Evolutionary conservation across 2,113 vertebrate species (phyloP), one percentile per base, ranked within the genome.

Genomic region (Hemiprocne comata): DNA sequence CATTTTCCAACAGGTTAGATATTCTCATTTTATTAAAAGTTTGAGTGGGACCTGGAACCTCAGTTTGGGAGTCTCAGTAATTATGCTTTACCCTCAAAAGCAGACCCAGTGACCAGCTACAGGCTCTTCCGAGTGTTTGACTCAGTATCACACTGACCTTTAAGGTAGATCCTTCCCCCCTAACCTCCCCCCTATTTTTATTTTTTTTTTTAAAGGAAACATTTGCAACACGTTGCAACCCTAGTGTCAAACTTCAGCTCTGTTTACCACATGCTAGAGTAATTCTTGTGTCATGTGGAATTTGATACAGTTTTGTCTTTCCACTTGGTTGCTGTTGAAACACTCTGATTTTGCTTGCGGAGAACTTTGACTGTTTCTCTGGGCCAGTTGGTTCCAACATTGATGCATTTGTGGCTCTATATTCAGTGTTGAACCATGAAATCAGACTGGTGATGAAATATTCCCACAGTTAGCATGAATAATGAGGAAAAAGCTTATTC

Each of bases 111-210:
- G 61, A 34, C 57, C 81, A 71, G 46, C 65, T 16, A 7, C 1
- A 25, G 33, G 40, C 71, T 75, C 0, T 44, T 71, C 14, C 7
- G 40, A 15, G 31, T 29, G 10, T 38, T 75, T 4, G 67, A 58
- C 29, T 85, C 74, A 11, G 23, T 34, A 42, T 76, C 50, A 12
- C 5, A 0, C 31, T 85, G 70, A 72, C 74, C 71, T 76, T 79
- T 82, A 60, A 24, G 31, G 7, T 9, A 2, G 6, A 31, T 78
- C 66, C 36, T 87, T n/a, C 33, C 15, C 28, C 17, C 25, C 4
- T 11, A 13, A 2, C 34, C 6, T 6, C 18, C 17, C 28, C 10
- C 7, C 1, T 1, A 23, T 34, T 48, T n/a, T 34, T 48, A 48
- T 48, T 29, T 44, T 50, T 40, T 29, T 29, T 38, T 61, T 69